A percentile compares a stretch with the other conserved stretches of the same genome.
Evolutionary conservation across 2,797 vertebrate genomes (phyloP).

Genomic region (Apogon talboti): DNA sequence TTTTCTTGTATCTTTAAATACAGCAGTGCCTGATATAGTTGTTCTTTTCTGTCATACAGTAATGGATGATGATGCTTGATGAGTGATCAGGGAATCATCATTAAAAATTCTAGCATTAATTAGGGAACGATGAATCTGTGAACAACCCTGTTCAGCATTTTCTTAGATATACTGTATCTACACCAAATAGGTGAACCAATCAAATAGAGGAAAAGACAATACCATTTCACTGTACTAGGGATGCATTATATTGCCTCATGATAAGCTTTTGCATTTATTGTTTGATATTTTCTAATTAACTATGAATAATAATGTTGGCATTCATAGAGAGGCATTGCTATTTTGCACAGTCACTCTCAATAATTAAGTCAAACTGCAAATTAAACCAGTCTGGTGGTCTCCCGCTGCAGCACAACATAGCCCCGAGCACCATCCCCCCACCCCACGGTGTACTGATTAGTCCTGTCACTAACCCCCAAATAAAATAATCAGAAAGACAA

Average conservation of each 20-base stretch:
- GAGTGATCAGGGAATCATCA: neutral
- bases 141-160: neutral
- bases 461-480: constrained; percentile 66
- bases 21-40: constrained; percentile 7
- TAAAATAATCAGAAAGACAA: constrained; percentile 74
- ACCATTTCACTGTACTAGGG: constrained; percentile 10
- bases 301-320: constrained; percentile 56
- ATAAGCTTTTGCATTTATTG: constrained; percentile 27
- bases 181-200: neutral
- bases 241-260: constrained; percentile 35
- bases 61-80: constrained; percentile 8
- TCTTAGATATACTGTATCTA: neutral
- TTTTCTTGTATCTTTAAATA: neutral
- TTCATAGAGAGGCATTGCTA: constrained; percentile 49
- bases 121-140: neutral
- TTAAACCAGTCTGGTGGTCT: constrained; percentile 65
- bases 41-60: constrained; percentile 5
- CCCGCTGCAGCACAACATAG: constrained; percentile 59
- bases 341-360: constrained; percentile 55
- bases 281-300: constrained; percentile 57
- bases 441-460: constrained; percentile 67
- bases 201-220: neutral
- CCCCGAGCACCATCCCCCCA: constrained; percentile 49
- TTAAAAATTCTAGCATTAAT: neutral
- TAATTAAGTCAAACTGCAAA: constrained; percentile 75